phyloP scores from a whole-genome alignment of 2,888 invertebrate genomes.

The Ophion ellenae region DNA sequence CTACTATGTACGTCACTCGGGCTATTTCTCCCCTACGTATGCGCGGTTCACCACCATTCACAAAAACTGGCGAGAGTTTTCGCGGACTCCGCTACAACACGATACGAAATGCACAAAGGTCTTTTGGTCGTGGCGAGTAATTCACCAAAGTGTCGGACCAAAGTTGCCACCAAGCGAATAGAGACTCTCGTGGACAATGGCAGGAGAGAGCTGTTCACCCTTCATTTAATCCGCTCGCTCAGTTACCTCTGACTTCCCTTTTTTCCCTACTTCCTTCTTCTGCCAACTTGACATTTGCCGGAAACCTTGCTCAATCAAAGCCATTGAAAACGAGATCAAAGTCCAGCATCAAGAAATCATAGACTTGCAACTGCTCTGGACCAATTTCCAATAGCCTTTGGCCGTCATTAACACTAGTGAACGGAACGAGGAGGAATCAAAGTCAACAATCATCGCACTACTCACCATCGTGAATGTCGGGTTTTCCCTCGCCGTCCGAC shows the following conservation, averaged over 20 bases:
- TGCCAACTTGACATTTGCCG: background rate
- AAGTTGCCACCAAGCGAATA: conserved; percentile 64
- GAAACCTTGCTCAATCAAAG: background rate
- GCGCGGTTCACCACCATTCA: background rate
- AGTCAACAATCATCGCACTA: conserved; percentile 12
- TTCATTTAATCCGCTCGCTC: conserved; percentile 63
- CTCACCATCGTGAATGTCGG: conserved; percentile 80
- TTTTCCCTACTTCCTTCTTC: conserved; percentile 1
- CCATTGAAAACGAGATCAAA: too few species aligned
- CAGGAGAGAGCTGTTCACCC: conserved; percentile 56
- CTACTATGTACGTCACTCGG: background rate
- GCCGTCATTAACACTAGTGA: too few species aligned
- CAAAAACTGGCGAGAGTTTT: conserved; percentile 19
- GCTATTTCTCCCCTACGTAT: background rate
- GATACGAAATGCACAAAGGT: conserved; percentile 64
- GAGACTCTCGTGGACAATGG: conserved; percentile 65
- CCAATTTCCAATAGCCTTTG: too few species aligned
- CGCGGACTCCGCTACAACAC: conserved; percentile 39
- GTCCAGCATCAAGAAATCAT: too few species aligned
- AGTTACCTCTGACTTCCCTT: conserved; percentile 54
- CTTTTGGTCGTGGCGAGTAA: conserved; percentile 61
- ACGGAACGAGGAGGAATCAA: too few species aligned
- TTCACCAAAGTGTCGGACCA: conserved; percentile 63
- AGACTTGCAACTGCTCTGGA: too few species aligned
- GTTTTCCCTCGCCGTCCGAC: conserved; percentile 81